phyloP scores from a whole-genome alignment of 2,888 invertebrate genomes.

The Epirrhoe tristata region DNA sequence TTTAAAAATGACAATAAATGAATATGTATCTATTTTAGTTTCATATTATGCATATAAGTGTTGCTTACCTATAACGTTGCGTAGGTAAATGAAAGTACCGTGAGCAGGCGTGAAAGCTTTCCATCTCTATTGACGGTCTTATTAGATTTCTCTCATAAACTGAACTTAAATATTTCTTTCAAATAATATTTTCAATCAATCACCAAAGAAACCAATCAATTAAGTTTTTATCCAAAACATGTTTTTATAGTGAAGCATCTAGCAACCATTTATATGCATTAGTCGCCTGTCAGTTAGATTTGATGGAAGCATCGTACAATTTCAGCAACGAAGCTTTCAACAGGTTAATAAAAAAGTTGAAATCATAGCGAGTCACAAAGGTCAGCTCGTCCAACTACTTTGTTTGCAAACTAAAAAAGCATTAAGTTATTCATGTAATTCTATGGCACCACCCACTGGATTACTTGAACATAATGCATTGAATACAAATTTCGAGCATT shows the following conservation, averaged over 20 bases:
- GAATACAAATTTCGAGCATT: conserved; percentile 73
- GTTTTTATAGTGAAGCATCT: conserved; percentile 45
- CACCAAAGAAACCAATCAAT: conserved; percentile 30
- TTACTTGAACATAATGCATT: conserved; percentile 70
- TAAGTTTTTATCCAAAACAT: conserved; percentile 34
- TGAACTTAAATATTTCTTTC: conserved; percentile 3
- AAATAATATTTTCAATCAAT: conserved; percentile 23
- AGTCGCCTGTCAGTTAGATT: conserved; percentile 69
- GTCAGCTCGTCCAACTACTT: conserved; percentile 24
- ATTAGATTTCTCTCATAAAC: conserved; percentile 36
- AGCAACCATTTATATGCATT: conserved; percentile 66
- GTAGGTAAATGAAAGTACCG: conserved; percentile 33
- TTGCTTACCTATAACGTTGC: neutral
- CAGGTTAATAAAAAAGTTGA: conserved; percentile 53
- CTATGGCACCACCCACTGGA: conserved; percentile 77
- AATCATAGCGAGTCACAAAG: conserved; percentile 17
- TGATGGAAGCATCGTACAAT: conserved; percentile 31
- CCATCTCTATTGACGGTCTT: conserved; percentile 27
- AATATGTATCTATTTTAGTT: conserved; percentile 11
- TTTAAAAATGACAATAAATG: neutral
- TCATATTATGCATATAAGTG: conserved; percentile 12
- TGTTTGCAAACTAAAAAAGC: conserved; percentile 30
- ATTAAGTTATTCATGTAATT: conserved; percentile 69
- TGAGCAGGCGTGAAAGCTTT: conserved; percentile 34
- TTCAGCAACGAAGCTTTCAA: conserved; percentile 58